Conservation (phyloP, 30 jellyfish, hydroid and myxozoan genomes). For the Sanderia malayensis region DNA sequence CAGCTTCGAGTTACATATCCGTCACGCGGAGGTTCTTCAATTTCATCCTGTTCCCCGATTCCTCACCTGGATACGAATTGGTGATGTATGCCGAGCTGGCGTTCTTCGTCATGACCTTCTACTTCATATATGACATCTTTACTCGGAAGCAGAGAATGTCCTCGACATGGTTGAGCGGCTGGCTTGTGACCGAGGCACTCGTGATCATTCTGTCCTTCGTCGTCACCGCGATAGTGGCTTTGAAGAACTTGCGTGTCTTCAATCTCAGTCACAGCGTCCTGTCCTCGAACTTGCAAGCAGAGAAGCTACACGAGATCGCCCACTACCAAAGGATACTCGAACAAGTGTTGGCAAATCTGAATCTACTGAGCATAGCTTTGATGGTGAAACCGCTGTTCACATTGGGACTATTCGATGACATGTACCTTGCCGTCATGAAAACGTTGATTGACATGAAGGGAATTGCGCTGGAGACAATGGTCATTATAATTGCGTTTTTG, state of each 20-base stretch:
- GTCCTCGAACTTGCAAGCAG: background rate
- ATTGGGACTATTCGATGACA: slow-evolving; percentile 57
- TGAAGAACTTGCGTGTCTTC: slow-evolving; percentile 7
- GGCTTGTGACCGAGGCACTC: slow-evolving; percentile 30
- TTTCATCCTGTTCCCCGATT: slow-evolving; percentile 26
- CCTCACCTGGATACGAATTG: slow-evolving; percentile 3
- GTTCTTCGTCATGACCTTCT: slow-evolving; percentile 28
- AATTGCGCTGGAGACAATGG: slow-evolving; percentile 40
- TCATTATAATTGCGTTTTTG: slow-evolving; percentile 30
- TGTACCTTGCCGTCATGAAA: slow-evolving; percentile 38
- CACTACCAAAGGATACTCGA: slow-evolving; percentile 10
- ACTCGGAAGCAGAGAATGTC: slow-evolving; percentile 38
- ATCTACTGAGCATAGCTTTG: slow-evolving; percentile 15
- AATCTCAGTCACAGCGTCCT: slow-evolving; percentile 1
- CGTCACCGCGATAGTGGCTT: slow-evolving; percentile 1
- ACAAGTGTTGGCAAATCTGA: slow-evolving; percentile 14
- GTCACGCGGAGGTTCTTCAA: slow-evolving; percentile 18
- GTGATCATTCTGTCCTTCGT: slow-evolving; percentile 28
- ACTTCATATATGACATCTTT: slow-evolving; percentile 34
- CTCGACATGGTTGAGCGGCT: slow-evolving; percentile 42
- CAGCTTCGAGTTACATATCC: slow-evolving; percentile 10
- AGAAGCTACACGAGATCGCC: slow-evolving; percentile 7
- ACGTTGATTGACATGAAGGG: slow-evolving; percentile 42
- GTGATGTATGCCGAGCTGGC: slow-evolving; percentile 18
- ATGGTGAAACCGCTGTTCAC: slow-evolving; percentile 50